Evolutionary conservation across 1,140 invertebrate genomes (phyloP).

Genomic region (Harlomillsia oculata): DNA sequence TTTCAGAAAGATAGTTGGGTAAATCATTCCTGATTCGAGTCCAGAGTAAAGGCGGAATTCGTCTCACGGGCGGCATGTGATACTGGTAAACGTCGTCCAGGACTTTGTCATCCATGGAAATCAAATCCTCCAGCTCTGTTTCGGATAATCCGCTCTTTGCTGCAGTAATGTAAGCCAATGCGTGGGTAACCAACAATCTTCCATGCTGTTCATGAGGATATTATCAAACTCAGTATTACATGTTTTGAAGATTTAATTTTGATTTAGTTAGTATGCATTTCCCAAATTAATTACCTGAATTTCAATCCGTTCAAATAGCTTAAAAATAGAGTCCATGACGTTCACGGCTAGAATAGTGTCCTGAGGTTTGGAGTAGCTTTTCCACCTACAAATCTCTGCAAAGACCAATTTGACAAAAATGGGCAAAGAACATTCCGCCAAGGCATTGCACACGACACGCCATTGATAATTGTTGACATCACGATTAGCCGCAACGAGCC

Average conservation of each 20-base stretch:
- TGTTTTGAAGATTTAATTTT: no score
- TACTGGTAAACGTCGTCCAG: conserved; percentile 98
- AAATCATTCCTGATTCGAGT: conserved; percentile 89
- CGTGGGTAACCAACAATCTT: conserved; percentile 82
- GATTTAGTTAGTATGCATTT: no score
- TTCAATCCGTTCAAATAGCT: conserved; percentile 89
- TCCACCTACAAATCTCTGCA: conserved; percentile 91
- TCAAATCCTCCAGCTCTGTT: conserved; percentile 86
- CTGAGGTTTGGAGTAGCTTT: conserved; percentile 87
- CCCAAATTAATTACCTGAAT: conserved; percentile 55
- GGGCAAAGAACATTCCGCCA: conserved; percentile 85
- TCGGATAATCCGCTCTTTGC: conserved; percentile 85
- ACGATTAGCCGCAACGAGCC: conserved; percentile 82
- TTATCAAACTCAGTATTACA: no score
- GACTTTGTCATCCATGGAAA: conserved; percentile 86
- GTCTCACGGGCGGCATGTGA: conserved; percentile 84
- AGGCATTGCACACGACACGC: conserved; percentile 84
- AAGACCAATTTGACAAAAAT: conserved; percentile 96
- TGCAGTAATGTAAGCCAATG: conserved; percentile 87
- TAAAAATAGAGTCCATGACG: conserved; percentile 96
- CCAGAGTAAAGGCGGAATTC: conserved; percentile 92
- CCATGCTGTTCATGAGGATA: conserved; percentile 62
- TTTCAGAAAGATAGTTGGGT: conserved; percentile 88
- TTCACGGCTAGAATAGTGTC: conserved; percentile 85
- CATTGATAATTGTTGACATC: conserved; percentile 88